Percentiles rank a stretch among this genome's conserved stretches.
Evolutionary conservation across 2,888 invertebrate species (phyloP).

Genomic region (Clusia tigrina): DNA sequence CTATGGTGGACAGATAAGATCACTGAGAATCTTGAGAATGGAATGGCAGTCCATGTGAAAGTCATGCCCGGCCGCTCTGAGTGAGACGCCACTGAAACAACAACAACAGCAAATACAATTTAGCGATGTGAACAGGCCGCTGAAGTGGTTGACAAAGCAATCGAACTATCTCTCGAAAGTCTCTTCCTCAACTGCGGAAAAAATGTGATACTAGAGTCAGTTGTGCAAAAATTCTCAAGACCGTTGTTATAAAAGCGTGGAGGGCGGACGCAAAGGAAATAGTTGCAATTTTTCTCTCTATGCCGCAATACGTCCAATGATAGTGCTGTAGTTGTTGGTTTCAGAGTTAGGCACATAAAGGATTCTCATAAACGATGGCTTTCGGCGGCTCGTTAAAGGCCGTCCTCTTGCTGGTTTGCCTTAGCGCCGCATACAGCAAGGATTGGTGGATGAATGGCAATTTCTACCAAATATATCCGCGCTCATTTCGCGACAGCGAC

Average conservation of each 20-base stretch:
- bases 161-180: too few relatives aligned
- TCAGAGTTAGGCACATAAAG: too few relatives aligned
- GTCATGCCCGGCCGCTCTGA: too few relatives aligned
- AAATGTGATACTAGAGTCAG: too few relatives aligned
- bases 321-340: too few relatives aligned
- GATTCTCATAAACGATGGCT: too few relatives aligned
- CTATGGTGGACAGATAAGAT: neutral
- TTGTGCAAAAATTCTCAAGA: neutral
- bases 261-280: neutral
- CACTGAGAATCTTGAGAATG: neutral
- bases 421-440: slow-evolving; percentile 19
- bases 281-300: neutral
- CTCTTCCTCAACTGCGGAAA: too few relatives aligned
- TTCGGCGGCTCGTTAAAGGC: too few relatives aligned
- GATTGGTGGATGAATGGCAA: slow-evolving; percentile 63
- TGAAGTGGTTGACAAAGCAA: neutral
- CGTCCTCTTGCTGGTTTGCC: slow-evolving; percentile 23
- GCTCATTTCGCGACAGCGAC: slow-evolving; percentile 81
- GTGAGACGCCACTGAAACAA: neutral
- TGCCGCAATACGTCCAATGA: too few relatives aligned
- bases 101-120: slow-evolving; percentile 8
- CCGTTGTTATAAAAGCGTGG: slow-evolving; percentile 5
- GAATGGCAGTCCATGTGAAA: neutral
- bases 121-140: too few relatives aligned
- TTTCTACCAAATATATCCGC: slow-evolving; percentile 82